Base-by-base conservation (phyloP, 2,113 vertebrate species). In the Galemys pyrenaicus region DNA sequence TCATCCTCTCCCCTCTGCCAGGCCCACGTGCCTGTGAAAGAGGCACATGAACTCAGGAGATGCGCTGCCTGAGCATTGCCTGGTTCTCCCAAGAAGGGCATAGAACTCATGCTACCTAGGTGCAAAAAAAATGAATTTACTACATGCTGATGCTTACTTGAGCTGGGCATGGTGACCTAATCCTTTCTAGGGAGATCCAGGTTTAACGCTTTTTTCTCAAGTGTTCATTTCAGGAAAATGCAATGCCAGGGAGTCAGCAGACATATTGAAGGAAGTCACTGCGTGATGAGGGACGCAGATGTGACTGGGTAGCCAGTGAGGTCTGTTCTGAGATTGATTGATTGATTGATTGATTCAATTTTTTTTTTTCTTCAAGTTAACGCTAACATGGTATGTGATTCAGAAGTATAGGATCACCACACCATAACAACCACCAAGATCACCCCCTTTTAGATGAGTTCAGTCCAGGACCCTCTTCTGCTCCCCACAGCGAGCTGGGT, bases 401-500 rank as follows among this genome's bases (percentile, higher is more conserved):
- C 19, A 22, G 19, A 20, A 22, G 54, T 56, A 56, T 56, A 22
- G 20, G 5, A 56, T 56, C 20, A 56, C 54, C 54, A 17, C 20
- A 56, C 54, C 17, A 56, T 22, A 22, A 19, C 19, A 67, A 39
- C 54, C 54, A 56, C 54, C 54, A 56, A 56, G 20, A 22, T 22
- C 19, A n/a, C 20, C 54, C 49, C 7, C 54, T 6, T 24, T 24
- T 56, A 28, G 19, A 7, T 7, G 3, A 39, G 5, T 58, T 30
- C 39, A 65, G 46, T 62, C 56, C 70, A 10, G 30, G 70, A 20
- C 4, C 35, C 35, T 41, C 9, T 46, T 39, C 15, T 1, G 1
- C 26, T 1, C 19, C 32, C 16, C 4, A 6, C 26, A 9, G 30
- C 60, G 60, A 73, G n/a, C 9, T 0, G 0, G 0, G 19, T 20